Conservation (phyloP, 1,140 invertebrate species). For the Macrobrachium rosenbergii region DNA sequence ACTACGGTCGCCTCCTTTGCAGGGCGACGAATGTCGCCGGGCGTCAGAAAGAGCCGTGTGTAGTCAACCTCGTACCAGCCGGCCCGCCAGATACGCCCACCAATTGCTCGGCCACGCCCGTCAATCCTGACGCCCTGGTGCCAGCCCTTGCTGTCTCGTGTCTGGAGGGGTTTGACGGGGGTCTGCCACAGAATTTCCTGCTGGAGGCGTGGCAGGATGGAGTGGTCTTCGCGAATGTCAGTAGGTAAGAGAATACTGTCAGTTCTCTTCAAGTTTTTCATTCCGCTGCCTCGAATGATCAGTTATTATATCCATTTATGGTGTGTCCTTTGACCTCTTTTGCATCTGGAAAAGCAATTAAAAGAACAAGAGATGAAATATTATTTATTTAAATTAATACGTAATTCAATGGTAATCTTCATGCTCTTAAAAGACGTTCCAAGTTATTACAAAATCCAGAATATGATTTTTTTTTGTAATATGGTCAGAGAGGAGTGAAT, state of each 20-base stretch:
- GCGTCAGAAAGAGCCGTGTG: slow-evolving; percentile 77
- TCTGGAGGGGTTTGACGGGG: slow-evolving; percentile 84
- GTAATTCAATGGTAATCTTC: no score
- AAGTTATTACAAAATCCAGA: no score
- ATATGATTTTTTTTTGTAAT: no score
- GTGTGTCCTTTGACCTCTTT: no score
- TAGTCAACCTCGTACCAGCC: slow-evolving; percentile 79
- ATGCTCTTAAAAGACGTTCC: no score
- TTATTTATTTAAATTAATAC: no score
- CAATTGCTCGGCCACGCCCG: slow-evolving; percentile 77
- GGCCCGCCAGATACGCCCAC: slow-evolving; percentile 83
- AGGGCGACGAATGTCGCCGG: slow-evolving; percentile 76
- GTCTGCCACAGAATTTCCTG: slow-evolving; percentile 68
- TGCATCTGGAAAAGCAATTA: no score
- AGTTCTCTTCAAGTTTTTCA: no score
- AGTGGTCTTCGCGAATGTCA: slow-evolving; percentile 29
- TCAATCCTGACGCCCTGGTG: not conserved
- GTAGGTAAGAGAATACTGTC: not conserved
- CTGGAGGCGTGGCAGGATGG: slow-evolving; percentile 26
- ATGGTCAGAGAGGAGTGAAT: no score
- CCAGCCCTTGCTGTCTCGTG: slow-evolving; percentile 84
- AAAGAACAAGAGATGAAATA: no score
- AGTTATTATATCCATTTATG: no score
- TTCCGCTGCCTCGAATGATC: no score
- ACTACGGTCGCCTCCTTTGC: slow-evolving; percentile 74